phyloP scores from a whole-genome alignment of 2,113 vertebrate species.

The Chionodraco myersi region DNA sequence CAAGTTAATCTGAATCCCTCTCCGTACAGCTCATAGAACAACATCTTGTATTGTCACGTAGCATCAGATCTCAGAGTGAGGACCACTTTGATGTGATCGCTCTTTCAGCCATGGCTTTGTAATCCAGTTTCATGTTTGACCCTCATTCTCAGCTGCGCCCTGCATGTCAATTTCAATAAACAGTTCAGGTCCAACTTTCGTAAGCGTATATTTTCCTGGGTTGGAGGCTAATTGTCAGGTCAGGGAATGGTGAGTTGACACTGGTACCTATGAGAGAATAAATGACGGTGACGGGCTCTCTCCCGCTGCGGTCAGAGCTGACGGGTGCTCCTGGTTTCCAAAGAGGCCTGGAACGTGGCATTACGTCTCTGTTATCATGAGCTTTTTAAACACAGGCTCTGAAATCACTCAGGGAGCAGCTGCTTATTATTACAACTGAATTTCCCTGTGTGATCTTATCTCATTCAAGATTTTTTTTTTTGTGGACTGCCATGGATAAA shows the following conservation, averaged over 20 bases:
- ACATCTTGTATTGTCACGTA: slow-evolving; percentile 82
- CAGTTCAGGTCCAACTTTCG: slow-evolving; percentile 42
- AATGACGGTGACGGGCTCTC: slow-evolving; percentile 28
- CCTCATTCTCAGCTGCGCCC: slow-evolving; percentile 64
- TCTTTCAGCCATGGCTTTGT: slow-evolving; percentile 73
- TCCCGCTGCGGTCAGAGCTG: slow-evolving; percentile 11
- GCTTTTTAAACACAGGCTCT: slow-evolving; percentile 74
- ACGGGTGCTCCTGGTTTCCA: slow-evolving; percentile 51
- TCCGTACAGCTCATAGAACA: slow-evolving; percentile 70
- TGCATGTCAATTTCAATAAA: slow-evolving; percentile 70
- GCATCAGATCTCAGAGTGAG: slow-evolving; percentile 76
- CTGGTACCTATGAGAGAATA: slow-evolving; percentile 25
- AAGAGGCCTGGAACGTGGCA: slow-evolving; percentile 57
- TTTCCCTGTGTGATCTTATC: slow-evolving; percentile 83
- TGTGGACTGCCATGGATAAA: slow-evolving; percentile 58
- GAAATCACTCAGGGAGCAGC: slow-evolving; percentile 80
- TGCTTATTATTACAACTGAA: slow-evolving; percentile 81
- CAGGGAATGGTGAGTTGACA: slow-evolving; percentile 52
- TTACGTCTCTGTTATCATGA: slow-evolving; percentile 71
- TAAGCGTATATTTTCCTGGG: slow-evolving; percentile 59
- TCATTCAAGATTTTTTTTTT: slow-evolving; percentile 72
- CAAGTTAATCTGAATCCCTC: slow-evolving; percentile 74
- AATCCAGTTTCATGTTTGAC: slow-evolving; percentile 78
- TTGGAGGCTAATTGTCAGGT: slow-evolving; percentile 58
- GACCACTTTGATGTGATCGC: slow-evolving; percentile 79